Conservation (phyloP, 2,113 vertebrate genomes). For the Cercopithecus mona region DNA sequence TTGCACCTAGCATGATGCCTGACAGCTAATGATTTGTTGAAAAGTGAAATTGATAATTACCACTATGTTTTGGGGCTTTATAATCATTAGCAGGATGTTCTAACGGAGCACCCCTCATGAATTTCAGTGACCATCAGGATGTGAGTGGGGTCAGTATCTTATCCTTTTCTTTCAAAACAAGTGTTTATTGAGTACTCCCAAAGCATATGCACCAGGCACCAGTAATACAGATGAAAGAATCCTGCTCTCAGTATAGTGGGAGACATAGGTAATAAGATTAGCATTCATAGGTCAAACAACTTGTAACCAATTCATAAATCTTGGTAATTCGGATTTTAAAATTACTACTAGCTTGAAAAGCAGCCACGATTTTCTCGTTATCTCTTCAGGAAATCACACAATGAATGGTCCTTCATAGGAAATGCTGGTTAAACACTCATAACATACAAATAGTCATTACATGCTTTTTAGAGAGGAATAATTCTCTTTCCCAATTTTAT, state of each 20-base stretch:
- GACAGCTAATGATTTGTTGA: background rate
- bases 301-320: background rate
- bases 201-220: background rate
- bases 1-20: background rate
- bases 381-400: conserved; percentile 43
- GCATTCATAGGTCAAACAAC: background rate
- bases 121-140: background rate
- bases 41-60: background rate
- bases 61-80: background rate
- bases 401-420: background rate
- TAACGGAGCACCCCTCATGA: background rate
- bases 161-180: background rate
- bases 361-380: background rate
- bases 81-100: background rate
- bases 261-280: background rate
- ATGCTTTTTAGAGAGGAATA: background rate
- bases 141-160: background rate
- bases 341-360: conserved; percentile 24
- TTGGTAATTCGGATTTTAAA: conserved; percentile 10
- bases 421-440: background rate
- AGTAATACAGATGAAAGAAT: background rate
- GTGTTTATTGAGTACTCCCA: background rate
- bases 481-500: conserved; percentile 17
- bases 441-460: background rate
- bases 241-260: background rate